Conservation (phyloP, 2,888 invertebrate genomes). For the Hypsopygia costalis region DNA sequence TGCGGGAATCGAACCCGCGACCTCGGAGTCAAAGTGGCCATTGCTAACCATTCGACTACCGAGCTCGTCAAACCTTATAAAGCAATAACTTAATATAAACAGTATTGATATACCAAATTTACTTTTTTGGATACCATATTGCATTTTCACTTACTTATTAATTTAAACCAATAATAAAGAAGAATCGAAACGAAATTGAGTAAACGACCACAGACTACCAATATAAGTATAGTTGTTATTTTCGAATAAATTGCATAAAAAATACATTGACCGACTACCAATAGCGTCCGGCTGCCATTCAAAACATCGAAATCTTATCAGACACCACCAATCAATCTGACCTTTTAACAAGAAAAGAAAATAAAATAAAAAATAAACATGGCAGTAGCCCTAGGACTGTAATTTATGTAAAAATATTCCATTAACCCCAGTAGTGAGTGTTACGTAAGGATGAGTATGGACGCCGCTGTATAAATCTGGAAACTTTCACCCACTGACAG, state of each 20-base stretch:
- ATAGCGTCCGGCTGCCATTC: not conserved
- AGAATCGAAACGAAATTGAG: not conserved
- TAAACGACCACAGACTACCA: conserved; percentile 3
- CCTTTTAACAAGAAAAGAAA: not conserved
- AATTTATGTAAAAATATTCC: conserved; percentile 48
- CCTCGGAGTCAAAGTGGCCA: too few species aligned
- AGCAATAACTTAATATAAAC: too few species aligned
- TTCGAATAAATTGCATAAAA: too few species aligned
- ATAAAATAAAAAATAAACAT: conserved; percentile 6
- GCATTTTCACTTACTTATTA: too few species aligned
- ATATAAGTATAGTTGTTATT: too few species aligned
- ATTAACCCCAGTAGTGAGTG: conserved; percentile 31
- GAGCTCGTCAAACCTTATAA: too few species aligned
- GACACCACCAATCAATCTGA: not conserved
- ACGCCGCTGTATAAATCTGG: conserved; percentile 44
- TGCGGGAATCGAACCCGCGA: too few species aligned
- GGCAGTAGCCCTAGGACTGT: conserved; percentile 14
- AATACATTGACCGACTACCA: too few species aligned
- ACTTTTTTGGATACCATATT: too few species aligned
- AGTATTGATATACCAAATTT: too few species aligned
- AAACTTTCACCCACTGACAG: conserved; percentile 50
- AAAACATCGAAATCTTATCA: not conserved
- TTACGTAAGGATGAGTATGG: conserved; percentile 44
- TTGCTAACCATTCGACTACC: too few species aligned
- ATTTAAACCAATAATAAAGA: too few species aligned